Evolutionary conservation across 2,113 vertebrate species (phyloP).

Genomic region (Pagrus major): DNA sequence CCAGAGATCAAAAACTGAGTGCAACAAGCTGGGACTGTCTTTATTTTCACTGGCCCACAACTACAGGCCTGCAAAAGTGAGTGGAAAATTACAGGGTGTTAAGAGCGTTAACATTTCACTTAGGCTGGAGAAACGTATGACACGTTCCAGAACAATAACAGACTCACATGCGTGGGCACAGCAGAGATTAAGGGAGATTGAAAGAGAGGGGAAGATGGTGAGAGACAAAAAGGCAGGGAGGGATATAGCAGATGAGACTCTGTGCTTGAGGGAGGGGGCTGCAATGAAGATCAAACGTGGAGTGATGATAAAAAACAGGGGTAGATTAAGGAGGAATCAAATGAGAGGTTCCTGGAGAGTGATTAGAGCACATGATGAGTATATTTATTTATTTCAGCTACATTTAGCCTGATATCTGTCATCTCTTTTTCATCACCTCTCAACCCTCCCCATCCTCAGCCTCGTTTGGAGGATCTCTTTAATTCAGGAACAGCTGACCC

Average conservation of each 20-base stretch:
- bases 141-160: constrained; percentile 45
- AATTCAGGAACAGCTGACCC: constrained; percentile 29
- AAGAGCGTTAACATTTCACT: constrained; percentile 29
- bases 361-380: constrained; percentile 21
- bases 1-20: constrained; percentile 28
- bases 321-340: constrained; percentile 39
- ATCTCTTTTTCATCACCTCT: constrained; percentile 29
- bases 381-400: constrained; percentile 34
- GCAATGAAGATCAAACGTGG: constrained; percentile 60
- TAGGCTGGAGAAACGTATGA: constrained; percentile 29
- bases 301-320: constrained; percentile 17
- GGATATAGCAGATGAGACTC: constrained; percentile 26
- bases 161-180: constrained; percentile 31
- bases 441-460: constrained; percentile 6
- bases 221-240: constrained; percentile 24
- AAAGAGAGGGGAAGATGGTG: constrained; percentile 11
- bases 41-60: constrained; percentile 23
- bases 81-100: constrained; percentile 39
- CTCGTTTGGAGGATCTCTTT: constrained; percentile 14
- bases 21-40: not conserved
- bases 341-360: constrained; percentile 38
- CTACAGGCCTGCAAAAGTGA: constrained; percentile 26
- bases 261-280: constrained; percentile 23
- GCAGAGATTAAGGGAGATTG: constrained; percentile 48
- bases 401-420: constrained; percentile 27